phyloP scores from a whole-genome alignment of 2,113 vertebrate species.

The Pterophyllum scalare region DNA sequence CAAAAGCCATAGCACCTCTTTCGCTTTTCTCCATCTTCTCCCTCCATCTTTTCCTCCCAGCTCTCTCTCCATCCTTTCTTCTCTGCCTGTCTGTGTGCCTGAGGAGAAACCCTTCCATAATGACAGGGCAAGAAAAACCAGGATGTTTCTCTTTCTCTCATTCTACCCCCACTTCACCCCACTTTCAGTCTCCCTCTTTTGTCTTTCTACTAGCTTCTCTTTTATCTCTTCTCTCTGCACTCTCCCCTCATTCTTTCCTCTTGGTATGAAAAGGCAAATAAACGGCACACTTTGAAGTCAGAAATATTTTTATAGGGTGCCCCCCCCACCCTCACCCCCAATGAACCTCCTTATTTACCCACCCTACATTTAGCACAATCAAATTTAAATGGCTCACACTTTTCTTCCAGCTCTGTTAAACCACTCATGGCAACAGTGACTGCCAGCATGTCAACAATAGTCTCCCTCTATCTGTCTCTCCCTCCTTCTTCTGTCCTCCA shows the following conservation, averaged over 20 bases:
- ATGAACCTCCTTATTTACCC: constrained; percentile 21
- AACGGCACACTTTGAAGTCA: constrained; percentile 71
- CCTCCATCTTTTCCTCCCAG: constrained; percentile 49
- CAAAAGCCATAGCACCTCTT: constrained; percentile 81
- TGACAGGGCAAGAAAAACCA: constrained; percentile 68
- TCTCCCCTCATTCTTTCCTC: constrained; percentile 23
- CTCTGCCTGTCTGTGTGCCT: constrained; percentile 45
- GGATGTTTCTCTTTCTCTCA: constrained; percentile 69
- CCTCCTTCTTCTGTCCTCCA: constrained; percentile 42
- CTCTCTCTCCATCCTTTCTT: constrained; percentile 45
- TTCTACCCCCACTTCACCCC: constrained; percentile 47
- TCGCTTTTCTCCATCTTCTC: constrained; percentile 53
- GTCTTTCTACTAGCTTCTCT: constrained; percentile 55
- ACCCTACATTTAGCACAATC: constrained; percentile 57
- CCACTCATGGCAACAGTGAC: constrained; percentile 70
- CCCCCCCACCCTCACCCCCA: constrained; percentile 14
- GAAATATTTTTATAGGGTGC: constrained; percentile 72
- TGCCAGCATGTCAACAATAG: constrained; percentile 78
- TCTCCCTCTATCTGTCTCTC: constrained; percentile 46
- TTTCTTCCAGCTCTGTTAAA: constrained; percentile 75
- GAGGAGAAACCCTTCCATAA: constrained; percentile 62
- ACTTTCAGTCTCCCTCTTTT: constrained; percentile 53
- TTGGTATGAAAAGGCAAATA: constrained; percentile 67
- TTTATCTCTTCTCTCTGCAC: constrained; percentile 30
- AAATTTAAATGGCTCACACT: constrained; percentile 69